Evolutionary conservation across 2,797 vertebrate species (phyloP).

Genomic region (Gastrophryne carolinensis): DNA sequence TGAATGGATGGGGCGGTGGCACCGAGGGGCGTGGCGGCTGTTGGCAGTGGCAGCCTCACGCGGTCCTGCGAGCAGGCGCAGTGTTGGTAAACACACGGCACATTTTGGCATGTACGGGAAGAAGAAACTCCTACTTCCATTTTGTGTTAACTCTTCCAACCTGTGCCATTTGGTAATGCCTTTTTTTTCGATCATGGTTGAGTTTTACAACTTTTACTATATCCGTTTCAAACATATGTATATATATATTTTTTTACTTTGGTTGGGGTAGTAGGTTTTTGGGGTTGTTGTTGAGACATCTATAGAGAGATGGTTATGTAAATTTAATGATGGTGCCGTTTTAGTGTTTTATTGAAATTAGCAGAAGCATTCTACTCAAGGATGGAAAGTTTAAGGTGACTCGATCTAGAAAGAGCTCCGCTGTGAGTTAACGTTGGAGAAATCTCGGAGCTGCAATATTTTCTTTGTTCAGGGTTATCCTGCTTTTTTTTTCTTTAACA

Average conservation of each 20-base stretch:
- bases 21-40: constrained; percentile 21
- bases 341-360: no score
- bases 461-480: background rate
- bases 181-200: no score
- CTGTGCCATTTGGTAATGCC: background rate
- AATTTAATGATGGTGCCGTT: no score
- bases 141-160: background rate
- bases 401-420: no score
- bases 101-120: constrained; percentile 28
- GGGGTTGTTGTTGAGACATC: no score
- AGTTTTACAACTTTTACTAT: no score
- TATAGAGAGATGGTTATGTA: no score
- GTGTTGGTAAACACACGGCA: constrained; percentile 47
- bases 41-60: constrained; percentile 41
- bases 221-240: no score
- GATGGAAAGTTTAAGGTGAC: background rate
- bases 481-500: background rate
- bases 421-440: background rate
- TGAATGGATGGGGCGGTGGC: constrained; percentile 32
- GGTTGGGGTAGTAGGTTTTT: no score
- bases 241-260: no score
- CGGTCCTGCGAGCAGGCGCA: constrained; percentile 37
- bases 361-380: no score
- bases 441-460: background rate
- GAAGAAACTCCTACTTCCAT: background rate